Conservation (phyloP, 2,888 invertebrate species). For the Cerastoderma edule region DNA sequence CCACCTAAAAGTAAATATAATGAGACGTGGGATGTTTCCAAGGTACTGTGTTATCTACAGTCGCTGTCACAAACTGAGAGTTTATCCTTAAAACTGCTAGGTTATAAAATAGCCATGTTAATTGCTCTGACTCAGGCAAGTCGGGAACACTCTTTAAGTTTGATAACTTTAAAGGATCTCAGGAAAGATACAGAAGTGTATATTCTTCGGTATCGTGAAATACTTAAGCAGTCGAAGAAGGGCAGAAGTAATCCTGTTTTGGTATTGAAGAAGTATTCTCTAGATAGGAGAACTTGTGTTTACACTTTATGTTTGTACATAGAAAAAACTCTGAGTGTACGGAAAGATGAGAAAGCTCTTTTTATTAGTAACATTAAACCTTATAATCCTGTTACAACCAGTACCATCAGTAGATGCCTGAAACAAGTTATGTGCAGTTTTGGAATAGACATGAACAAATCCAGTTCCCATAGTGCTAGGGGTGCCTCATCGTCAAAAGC, state of each 20-base stretch:
- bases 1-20: conserved; percentile 23
- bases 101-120: conserved; percentile 38
- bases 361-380: conserved; percentile 34
- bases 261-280: conserved; percentile 24
- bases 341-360: not conserved
- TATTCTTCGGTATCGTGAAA: conserved; percentile 16
- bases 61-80: conserved; percentile 18
- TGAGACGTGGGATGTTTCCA: conserved; percentile 21
- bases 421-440: conserved; percentile 23
- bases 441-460: conserved; percentile 5
- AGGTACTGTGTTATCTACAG: conserved; percentile 10
- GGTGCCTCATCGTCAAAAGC: conserved; percentile 13
- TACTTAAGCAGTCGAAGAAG: conserved; percentile 23
- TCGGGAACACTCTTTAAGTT: conserved; percentile 30
- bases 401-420: conserved; percentile 24
- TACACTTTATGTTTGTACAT: conserved; percentile 3
- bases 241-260: conserved; percentile 8
- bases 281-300: conserved; percentile 34
- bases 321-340: conserved; percentile 1
- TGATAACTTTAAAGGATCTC: conserved; percentile 31
- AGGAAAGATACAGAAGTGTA: conserved; percentile 23
- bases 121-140: conserved; percentile 32
- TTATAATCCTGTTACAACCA: conserved; percentile 10
- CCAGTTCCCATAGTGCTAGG: conserved; percentile 25
- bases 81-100: conserved; percentile 33